Base-by-base conservation (phyloP, 2,888 invertebrate genomes). In the Orchesella flavescens region DNA sequence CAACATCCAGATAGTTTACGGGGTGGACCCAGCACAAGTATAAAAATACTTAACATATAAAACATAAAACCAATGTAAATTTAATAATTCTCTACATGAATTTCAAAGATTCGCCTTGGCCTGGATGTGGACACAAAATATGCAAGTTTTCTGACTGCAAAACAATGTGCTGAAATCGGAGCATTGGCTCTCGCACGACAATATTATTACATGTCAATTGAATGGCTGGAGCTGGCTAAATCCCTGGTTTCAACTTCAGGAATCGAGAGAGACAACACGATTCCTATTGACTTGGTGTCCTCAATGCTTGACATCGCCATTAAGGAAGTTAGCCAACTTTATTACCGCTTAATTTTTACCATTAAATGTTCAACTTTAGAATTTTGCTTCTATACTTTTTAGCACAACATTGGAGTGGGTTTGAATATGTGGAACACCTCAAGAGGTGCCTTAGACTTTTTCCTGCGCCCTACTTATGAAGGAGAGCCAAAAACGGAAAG, bases 121-220 rank as follows among this genome's bases (percentile, higher is more conserved):
- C 17, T 63, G 15, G 7, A 2, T 17, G 7, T 73, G n/a, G 73
- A 73, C 13, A 59, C 73, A 1, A 19, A 23, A 5, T 57, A 15
- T 21, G 59, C 44, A 21, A 59, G 59, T 13, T 5, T 1, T 34
- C 43, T 72, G 1, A 72, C 21, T 24, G 55, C 43, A 13, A 1
- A 21, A 2, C 73, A 73, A 15, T 73, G 73, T 17, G 73, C 61
- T 9, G 59, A 73, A 59, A 59, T 73, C 0, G 73, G 73, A 21
- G 17, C 59, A 17, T 19, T 44, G 43, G 73, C 73, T 17, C 43
- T 73, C 13, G 2, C 10, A 1, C 5, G 21, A 13, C 17, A 17
- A 4, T 17, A 15, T 0, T 59, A 73, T 21, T 73, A 73, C 21
- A 59, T 73, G 73, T 43, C 73, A 12, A 43, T 73, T 21, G 59